phyloP scores from a whole-genome alignment of 2,797 vertebrate species.

The Takifugu rubripes region DNA sequence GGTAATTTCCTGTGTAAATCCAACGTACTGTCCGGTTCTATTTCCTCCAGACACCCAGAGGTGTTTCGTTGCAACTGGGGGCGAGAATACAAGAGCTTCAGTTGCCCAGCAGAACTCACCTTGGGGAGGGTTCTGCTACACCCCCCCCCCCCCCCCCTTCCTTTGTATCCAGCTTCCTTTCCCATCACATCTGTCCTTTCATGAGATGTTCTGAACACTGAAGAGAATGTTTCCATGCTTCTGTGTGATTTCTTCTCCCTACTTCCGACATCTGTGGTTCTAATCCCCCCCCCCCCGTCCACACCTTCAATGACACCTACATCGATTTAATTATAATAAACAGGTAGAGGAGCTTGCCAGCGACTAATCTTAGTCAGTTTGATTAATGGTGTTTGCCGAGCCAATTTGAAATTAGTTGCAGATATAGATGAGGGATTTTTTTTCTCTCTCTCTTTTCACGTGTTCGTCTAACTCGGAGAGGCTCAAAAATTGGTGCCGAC shows the following conservation, averaged over 20 bases:
- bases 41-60: slow-evolving; percentile 32
- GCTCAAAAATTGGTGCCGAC: not conserved
- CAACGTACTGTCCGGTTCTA: slow-evolving; percentile 18
- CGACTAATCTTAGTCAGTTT: slow-evolving; percentile 77
- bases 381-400: slow-evolving; percentile 78
- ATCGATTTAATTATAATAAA: slow-evolving; percentile 79
- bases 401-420: slow-evolving; percentile 66
- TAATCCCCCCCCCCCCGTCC: slow-evolving; percentile 25
- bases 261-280: slow-evolving; percentile 26
- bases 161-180: no score
- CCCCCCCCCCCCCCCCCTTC: no score
- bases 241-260: no score
- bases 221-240: slow-evolving; percentile 33
- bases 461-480: not conserved
- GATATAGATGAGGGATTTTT: slow-evolving; percentile 40
- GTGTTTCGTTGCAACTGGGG: not conserved
- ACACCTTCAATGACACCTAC: slow-evolving; percentile 57
- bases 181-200: slow-evolving; percentile 23
- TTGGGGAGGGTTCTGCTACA: not conserved
- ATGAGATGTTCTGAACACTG: slow-evolving; percentile 35
- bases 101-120: slow-evolving; percentile 9
- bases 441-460: not conserved
- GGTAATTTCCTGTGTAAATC: slow-evolving; percentile 23
- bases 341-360: slow-evolving; percentile 63
- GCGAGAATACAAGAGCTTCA: slow-evolving; percentile 21